Evolutionary conservation across 2,113 vertebrate species (phyloP).

Genomic region (Albula goreensis): DNA sequence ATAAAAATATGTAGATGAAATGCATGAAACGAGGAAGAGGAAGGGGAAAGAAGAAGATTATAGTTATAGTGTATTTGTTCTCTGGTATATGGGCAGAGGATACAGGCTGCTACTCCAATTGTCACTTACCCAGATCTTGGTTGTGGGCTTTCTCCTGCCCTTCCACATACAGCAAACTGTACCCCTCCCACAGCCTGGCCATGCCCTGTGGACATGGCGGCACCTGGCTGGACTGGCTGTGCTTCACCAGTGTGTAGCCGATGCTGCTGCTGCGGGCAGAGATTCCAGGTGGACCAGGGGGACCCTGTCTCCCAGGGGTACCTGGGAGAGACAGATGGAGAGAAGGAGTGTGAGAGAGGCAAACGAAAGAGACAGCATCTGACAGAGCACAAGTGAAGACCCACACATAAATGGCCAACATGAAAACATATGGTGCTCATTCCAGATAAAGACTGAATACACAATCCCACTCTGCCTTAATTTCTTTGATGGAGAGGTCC

Average conservation of each 20-base stretch:
- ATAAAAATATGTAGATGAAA: background rate
- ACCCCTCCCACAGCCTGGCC: conserved; percentile 89
- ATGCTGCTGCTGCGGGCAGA: conserved; percentile 70
- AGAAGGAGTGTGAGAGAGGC: background rate
- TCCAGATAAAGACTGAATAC: too few relatives aligned
- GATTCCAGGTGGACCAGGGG: conserved; percentile 67
- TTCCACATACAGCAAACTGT: conserved; percentile 91
- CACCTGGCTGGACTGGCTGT: conserved; percentile 86
- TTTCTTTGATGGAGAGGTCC: too few relatives aligned
- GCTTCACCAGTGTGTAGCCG: conserved; percentile 86
- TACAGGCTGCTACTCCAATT: conserved; percentile 60
- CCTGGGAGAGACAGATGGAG: conserved; percentile 50
- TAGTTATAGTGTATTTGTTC: background rate
- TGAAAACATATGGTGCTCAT: too few relatives aligned
- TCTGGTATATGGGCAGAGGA: conserved; percentile 68
- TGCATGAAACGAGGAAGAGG: background rate
- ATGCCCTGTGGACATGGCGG: conserved; percentile 88
- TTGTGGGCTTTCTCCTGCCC: conserved; percentile 96
- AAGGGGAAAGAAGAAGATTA: background rate
- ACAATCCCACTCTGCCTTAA: too few relatives aligned
- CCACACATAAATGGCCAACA: background rate
- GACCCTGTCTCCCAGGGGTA: conserved; percentile 53
- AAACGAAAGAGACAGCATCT: conserved; percentile 3
- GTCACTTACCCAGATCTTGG: conserved; percentile 88
- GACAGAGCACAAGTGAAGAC: background rate